A percentile compares a stretch with the other conserved stretches of the same genome.
Evolutionary conservation across 2,797 vertebrate genomes (phyloP).

Genomic region (Pseudochromis fuscus): DNA sequence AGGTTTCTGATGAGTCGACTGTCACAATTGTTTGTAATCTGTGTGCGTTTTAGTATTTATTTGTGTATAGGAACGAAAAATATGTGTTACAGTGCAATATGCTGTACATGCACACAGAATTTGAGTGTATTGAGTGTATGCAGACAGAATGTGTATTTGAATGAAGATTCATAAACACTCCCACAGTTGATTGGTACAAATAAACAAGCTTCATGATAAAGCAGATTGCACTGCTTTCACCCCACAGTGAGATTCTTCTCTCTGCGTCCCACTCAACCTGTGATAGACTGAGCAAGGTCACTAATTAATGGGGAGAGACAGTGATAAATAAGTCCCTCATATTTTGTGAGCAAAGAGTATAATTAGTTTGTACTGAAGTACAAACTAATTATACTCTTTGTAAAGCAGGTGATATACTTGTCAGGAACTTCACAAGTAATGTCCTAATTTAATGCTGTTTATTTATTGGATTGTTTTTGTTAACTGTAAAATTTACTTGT

Average conservation of each 20-base stretch:
- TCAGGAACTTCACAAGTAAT: background rate
- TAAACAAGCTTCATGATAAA: background rate
- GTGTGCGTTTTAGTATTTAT: background rate
- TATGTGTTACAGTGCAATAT: background rate
- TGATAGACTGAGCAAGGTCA: constrained; percentile 38
- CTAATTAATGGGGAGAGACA: constrained; percentile 21
- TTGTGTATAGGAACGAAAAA: background rate
- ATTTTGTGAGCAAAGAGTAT: constrained; percentile 32
- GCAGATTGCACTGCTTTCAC: background rate
- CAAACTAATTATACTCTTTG: constrained; percentile 26
- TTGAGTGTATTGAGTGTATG: background rate
- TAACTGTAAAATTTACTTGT: too few species aligned
- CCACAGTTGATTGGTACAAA: background rate
- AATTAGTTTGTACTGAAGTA: constrained; percentile 42
- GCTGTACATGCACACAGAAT: background rate
- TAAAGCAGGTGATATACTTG: constrained; percentile 10
- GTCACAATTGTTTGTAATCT: background rate
- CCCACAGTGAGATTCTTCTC: constrained; percentile 16
- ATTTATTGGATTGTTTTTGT: background rate
- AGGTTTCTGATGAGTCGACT: background rate
- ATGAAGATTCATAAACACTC: background rate
- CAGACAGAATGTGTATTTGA: constrained; percentile 6
- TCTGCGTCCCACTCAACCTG: constrained; percentile 21
- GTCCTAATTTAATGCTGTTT: background rate
- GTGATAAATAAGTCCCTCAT: constrained; percentile 14